These are phyloP conservation scores for Stigmatopora nigra DNA, from an alignment of 2,113 vertebrate genomes.

Conservation along the genomic window DNA sequence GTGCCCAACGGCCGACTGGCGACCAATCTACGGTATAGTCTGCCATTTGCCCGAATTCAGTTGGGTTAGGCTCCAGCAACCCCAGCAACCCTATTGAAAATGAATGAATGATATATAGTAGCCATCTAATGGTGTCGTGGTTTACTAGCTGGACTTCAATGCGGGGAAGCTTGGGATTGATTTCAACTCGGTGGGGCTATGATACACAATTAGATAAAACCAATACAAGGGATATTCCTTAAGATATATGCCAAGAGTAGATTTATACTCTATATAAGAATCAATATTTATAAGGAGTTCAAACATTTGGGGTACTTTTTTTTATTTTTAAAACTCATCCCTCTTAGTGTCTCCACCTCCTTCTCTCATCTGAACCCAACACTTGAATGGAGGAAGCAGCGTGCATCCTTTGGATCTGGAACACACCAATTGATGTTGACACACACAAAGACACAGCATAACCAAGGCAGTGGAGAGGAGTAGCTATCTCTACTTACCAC, in stretches of 20 bases:
- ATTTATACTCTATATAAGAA: neutral
- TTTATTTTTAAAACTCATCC: too few relatives aligned
- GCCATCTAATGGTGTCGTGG: too few relatives aligned
- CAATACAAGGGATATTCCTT: neutral
- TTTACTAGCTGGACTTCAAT: too few relatives aligned
- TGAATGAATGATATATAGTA: too few relatives aligned
- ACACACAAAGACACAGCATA: constrained; percentile 38
- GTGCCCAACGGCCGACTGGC: too few relatives aligned
- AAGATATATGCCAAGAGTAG: neutral
- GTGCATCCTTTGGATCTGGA: constrained; percentile 37
- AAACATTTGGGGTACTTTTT: neutral
- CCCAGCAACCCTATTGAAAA: too few relatives aligned
- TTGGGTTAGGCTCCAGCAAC: too few relatives aligned
- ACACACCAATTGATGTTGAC: constrained; percentile 48
- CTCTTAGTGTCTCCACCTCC: neutral
- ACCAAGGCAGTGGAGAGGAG: constrained; percentile 27
- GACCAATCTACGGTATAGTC: too few relatives aligned
- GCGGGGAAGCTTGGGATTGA: too few relatives aligned
- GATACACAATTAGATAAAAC: neutral
- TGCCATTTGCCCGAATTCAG: too few relatives aligned
- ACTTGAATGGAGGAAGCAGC: constrained; percentile 42
- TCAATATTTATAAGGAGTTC: neutral
- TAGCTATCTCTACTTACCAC: constrained; percentile 24
- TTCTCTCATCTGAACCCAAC: constrained; percentile 14
- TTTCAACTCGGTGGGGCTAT: too few relatives aligned